phyloP scores from a whole-genome alignment of 2,113 vertebrate genomes.

The Chionodraco myersi region DNA sequence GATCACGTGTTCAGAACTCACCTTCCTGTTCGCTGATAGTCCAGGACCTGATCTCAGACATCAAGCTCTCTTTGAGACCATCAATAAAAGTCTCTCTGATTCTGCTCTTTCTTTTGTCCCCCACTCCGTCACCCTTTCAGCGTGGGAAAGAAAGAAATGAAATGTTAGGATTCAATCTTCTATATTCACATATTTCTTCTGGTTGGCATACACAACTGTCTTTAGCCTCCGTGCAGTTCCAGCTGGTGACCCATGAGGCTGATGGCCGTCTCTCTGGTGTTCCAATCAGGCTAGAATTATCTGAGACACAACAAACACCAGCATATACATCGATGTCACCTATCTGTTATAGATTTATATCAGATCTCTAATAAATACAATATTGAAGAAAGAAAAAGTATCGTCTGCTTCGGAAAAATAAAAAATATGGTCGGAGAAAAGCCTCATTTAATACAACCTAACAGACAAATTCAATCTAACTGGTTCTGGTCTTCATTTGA shows the following conservation, averaged over 20 bases:
- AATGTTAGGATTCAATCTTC: slow-evolving; percentile 25
- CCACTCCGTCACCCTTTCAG: too few relatives aligned
- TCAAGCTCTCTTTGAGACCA: too few relatives aligned
- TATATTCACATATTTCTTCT: slow-evolving; percentile 33
- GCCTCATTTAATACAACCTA: not conserved
- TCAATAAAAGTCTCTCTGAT: too few relatives aligned
- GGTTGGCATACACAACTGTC: slow-evolving; percentile 23
- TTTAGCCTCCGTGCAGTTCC: not conserved
- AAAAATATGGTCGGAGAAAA: too few relatives aligned
- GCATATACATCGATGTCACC: not conserved
- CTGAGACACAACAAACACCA: not conserved
- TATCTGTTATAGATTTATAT: not conserved
- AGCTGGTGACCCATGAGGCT: not conserved
- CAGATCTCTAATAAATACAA: not conserved
- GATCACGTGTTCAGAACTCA: too few relatives aligned
- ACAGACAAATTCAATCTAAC: not conserved
- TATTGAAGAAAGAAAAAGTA: not conserved
- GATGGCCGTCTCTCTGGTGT: not conserved
- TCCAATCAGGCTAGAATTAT: not conserved
- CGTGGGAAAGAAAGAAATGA: not conserved
- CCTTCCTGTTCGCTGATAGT: too few relatives aligned
- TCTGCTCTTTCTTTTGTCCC: too few relatives aligned
- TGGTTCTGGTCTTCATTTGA: slow-evolving; percentile 10
- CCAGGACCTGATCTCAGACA: too few relatives aligned
- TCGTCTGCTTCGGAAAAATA: too few relatives aligned